These are phyloP conservation scores for Deilephila porcellus DNA, from an alignment of 2,888 invertebrate species.

Conservation along the genomic window DNA sequence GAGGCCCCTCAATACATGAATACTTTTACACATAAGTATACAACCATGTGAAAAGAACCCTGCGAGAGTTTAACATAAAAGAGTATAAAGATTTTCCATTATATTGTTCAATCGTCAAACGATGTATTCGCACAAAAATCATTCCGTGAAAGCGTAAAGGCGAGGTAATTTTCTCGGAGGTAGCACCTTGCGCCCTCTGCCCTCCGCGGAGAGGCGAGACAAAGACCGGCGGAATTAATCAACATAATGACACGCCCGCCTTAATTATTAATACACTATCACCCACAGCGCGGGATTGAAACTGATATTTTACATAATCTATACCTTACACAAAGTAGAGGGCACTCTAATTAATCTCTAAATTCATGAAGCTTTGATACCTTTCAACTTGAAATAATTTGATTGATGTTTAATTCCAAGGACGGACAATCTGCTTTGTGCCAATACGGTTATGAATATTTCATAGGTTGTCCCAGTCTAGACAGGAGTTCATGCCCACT, in stretches of 20 bases:
- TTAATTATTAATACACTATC: neutral
- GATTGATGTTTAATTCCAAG: too few species aligned
- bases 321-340: too few species aligned
- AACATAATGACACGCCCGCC: neutral
- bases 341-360: too few species aligned
- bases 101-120: neutral
- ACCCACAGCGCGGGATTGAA: too few species aligned
- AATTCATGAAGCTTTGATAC: too few species aligned
- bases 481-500: too few species aligned
- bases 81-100: neutral
- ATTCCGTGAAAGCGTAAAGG: neutral
- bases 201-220: neutral
- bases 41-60: neutral
- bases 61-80: neutral
- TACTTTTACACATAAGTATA: neutral
- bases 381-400: too few species aligned
- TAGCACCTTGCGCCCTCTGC: neutral
- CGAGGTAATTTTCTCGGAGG: neutral
- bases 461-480: too few species aligned
- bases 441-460: too few species aligned
- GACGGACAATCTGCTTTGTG: too few species aligned
- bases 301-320: too few species aligned
- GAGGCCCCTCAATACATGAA: neutral
- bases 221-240: neutral
- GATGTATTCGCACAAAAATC: slow-evolving; percentile 5